A percentile compares a stretch with the other conserved stretches of the same genome.
phyloP scores from a whole-genome alignment of 2,797 vertebrate genomes.

The Pachyuromys duprasi region DNA sequence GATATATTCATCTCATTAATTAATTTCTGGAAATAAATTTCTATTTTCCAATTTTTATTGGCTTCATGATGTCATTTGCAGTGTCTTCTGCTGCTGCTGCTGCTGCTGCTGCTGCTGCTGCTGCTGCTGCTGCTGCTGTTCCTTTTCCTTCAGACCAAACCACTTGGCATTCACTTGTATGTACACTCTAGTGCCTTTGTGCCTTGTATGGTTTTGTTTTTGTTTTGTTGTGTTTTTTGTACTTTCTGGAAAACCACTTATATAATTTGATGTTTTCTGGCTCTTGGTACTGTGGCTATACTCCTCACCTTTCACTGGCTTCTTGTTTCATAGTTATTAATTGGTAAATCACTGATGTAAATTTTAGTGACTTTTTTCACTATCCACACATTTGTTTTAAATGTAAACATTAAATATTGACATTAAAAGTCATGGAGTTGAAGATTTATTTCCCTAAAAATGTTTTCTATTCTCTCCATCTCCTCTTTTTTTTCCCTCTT shows the following conservation, averaged over 20 bases:
- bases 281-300: neutral
- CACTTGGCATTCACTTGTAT: neutral
- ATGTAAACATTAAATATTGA: neutral
- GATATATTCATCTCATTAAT: neutral
- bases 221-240: neutral
- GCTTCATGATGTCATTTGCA: neutral
- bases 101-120: neutral
- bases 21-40: neutral
- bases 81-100: no score
- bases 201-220: no score
- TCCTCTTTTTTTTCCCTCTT: rapidly evolving
- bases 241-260: neutral
- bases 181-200: neutral
- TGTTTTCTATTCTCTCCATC: rapidly evolving
- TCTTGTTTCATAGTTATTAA: neutral
- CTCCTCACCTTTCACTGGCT: neutral
- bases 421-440: neutral
- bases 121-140: no score
- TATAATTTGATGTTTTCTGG: neutral
- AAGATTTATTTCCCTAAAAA: neutral
- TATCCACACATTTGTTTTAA: neutral
- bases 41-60: neutral
- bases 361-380: neutral
- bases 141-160: neutral
- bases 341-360: neutral